Base-by-base conservation (phyloP, 1,140 invertebrate genomes). In the Polypedilum vanderplanki region DNA sequence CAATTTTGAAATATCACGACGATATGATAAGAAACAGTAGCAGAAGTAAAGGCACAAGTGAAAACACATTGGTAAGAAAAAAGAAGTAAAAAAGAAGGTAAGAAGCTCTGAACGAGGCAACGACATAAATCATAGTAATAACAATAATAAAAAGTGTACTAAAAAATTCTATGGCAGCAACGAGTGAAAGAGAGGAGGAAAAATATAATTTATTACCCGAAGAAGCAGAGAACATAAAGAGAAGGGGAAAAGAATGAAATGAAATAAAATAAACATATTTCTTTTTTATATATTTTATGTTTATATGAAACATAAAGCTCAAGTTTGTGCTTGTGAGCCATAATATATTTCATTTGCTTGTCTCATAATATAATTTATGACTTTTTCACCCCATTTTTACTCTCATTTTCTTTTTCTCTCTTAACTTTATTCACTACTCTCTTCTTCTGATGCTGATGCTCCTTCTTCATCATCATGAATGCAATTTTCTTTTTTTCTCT, bases 211-310 rank as follows among this genome's bases (percentile, higher is more conserved):
- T 57, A 57, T 57, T 57, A 57, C 46, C 12, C 46, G 15, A 57
- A n/a, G 46, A 57, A n/a, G 46, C 12, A 57, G 46, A 57, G 12
- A 12, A 57, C 4, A n/a, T 8, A 15, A 12, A n/a, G 12, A 57
- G n/a, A 15, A 57, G n/a, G n/a, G 15, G 41, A 46, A n/a, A 57
- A 57, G n/a, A 57, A 57, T 15, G 46, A 57, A 57, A 57, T 57
- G 46, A 57, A 57, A 57, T 57, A 57, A 57, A 57, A 57, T 57
- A 57, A 57, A 57, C 46, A 57, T 57, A 57, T 57, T 57, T 57
- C 46, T 57, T 57, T 57, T 57, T n/a, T n/a, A 57, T 57, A 57
- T 57, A 57, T 57, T 57, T 57, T 57, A 57, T 57, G 46, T 57
- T 57, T 57, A 57, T 57, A 57, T 57, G 46, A 57, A 33, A 57